Evolutionary conservation across 92 coral and sea anemone species (phyloP).

Genomic region (Zoanthus sociatus): DNA sequence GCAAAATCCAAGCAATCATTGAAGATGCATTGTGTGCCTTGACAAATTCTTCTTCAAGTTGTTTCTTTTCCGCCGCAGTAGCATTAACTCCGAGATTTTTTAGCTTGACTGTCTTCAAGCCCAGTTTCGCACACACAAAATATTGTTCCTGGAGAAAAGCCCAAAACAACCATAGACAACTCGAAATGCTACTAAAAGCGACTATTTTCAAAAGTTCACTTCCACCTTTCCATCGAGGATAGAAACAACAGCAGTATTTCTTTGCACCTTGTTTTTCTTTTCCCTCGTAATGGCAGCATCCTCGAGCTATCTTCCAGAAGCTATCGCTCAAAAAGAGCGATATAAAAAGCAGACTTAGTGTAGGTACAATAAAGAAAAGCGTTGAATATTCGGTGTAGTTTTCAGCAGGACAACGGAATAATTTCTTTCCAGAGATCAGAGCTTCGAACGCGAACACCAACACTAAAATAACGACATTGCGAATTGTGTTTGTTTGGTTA

Average conservation of each 20-base stretch:
- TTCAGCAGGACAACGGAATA: constrained; percentile 68
- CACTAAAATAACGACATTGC: constrained; percentile 67
- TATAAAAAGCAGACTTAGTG: constrained; percentile 60
- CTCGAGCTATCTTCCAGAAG: constrained; percentile 70
- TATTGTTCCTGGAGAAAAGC: constrained; percentile 78
- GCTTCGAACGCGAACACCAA: constrained; percentile 78
- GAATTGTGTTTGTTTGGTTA: constrained; percentile 68
- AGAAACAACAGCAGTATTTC: constrained; percentile 64
- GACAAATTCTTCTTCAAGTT: constrained; percentile 67
- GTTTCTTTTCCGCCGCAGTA: constrained; percentile 49
- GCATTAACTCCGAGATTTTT: constrained; percentile 64
- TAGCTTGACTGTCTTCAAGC: constrained; percentile 55
- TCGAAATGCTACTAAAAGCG: constrained; percentile 59
- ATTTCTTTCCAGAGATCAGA: constrained; percentile 62
- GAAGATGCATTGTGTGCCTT: constrained; percentile 72
- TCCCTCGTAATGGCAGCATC: constrained; percentile 73
- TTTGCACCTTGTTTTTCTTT: constrained; percentile 49
- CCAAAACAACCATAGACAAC: constrained; percentile 82
- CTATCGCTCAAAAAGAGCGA: constrained; percentile 72
- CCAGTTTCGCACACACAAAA: constrained; percentile 70
- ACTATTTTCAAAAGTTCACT: constrained; percentile 58
- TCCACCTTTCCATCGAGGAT: constrained; percentile 84
- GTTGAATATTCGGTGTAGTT: constrained; percentile 60
- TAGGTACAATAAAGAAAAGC: constrained; percentile 75
- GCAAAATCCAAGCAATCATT: constrained; percentile 67